phyloP scores from a whole-genome alignment of 2,888 invertebrate species.

The Pristionchus arcanus region DNA sequence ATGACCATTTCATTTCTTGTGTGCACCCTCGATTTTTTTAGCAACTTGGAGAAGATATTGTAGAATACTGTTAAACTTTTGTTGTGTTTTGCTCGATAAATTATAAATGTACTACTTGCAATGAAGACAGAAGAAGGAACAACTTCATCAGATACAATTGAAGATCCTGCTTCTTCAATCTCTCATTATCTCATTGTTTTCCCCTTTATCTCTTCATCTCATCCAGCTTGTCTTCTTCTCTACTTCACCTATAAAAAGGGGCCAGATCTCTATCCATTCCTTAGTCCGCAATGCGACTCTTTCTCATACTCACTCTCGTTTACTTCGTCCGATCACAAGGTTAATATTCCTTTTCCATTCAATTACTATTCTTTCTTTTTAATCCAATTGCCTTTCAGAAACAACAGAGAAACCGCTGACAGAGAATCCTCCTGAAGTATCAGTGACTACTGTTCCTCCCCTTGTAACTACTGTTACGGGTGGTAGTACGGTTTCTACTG shows the following conservation, averaged over 20 bases:
- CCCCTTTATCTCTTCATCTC: slow-evolving; percentile 21
- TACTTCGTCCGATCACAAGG: background rate
- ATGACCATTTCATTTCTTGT: too few relatives aligned
- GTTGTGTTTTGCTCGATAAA: too few relatives aligned
- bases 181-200: background rate
- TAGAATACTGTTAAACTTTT: too few relatives aligned
- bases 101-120: too few relatives aligned
- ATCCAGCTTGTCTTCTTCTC: slow-evolving; percentile 25
- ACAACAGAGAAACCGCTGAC: background rate
- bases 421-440: background rate
- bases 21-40: too few relatives aligned
- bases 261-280: slow-evolving; percentile 40
- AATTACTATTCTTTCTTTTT: background rate
- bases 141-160: slow-evolving; percentile 24
- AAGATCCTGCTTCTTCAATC: background rate
- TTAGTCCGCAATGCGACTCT: slow-evolving; percentile 28
- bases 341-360: background rate
- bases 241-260: slow-evolving; percentile 5
- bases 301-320: slow-evolving; percentile 5
- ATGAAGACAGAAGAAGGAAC: background rate
- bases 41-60: too few relatives aligned
- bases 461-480: background rate
- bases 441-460: background rate
- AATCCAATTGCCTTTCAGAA: background rate
- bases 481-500: too few relatives aligned